Evolutionary conservation across 2,113 vertebrate species (phyloP).

Genomic region (Crypturellus undulatus): DNA sequence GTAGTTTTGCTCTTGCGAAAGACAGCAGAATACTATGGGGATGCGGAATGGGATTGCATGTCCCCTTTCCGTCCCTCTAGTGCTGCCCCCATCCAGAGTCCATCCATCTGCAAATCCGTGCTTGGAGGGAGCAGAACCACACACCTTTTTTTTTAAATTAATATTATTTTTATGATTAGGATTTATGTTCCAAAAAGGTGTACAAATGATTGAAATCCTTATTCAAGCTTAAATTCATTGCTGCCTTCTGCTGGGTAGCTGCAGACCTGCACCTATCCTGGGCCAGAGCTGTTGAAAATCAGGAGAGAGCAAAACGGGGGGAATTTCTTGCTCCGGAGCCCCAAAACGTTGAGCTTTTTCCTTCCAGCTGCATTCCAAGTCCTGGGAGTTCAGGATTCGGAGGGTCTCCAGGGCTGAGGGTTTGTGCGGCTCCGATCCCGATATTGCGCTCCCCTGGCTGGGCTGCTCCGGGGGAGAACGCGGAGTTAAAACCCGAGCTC

Average conservation of each 20-base stretch:
- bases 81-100: not conserved
- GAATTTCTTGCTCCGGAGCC: not conserved
- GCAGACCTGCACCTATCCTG: not conserved
- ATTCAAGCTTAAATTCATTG: not conserved
- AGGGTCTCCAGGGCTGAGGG: not conserved
- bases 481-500: not conserved
- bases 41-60: not conserved
- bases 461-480: not conserved
- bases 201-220: not conserved
- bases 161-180: not conserved
- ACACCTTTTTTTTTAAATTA: too few species aligned
- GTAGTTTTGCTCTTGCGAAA: not conserved
- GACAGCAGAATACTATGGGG: not conserved
- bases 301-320: not conserved
- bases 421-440: not conserved
- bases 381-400: not conserved
- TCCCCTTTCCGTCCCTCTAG: not conserved
- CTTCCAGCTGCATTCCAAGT: not conserved
- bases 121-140: not conserved
- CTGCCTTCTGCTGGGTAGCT: conserved; percentile 27
- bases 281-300: too few species aligned
- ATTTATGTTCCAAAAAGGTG: accelerated
- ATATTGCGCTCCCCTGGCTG: not conserved
- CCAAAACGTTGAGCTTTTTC: not conserved
- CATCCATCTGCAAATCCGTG: not conserved